phyloP scores from a whole-genome alignment of 2,888 invertebrate genomes.

The Hoplodrina ambigua region DNA sequence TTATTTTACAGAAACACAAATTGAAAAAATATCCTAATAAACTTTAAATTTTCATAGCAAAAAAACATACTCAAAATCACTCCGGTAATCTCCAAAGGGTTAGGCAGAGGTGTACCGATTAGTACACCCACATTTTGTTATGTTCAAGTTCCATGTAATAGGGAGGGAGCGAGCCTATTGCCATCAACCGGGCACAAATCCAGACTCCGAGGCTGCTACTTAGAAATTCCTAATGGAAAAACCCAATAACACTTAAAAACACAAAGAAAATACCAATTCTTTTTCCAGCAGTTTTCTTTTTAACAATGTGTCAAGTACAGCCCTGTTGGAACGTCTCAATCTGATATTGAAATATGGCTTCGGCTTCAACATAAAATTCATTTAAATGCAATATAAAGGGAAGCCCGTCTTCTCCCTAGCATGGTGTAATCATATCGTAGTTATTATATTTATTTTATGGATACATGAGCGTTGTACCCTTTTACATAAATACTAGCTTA shows the following conservation, averaged over 20 bases:
- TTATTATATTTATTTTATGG: constrained; percentile 18
- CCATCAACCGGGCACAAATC: too few species aligned
- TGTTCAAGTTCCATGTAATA: too few species aligned
- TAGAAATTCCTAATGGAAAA: too few species aligned
- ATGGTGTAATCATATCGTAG: constrained; percentile 33
- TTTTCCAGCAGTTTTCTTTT: too few species aligned
- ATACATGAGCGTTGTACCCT: background rate
- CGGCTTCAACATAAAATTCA: constrained; percentile 53
- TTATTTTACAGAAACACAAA: background rate
- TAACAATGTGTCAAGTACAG: constrained; percentile 24
- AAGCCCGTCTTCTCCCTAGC: constrained; percentile 23
- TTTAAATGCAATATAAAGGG: constrained; percentile 55
- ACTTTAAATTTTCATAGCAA: too few species aligned
- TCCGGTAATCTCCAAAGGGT: too few species aligned
- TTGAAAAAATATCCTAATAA: too few species aligned
- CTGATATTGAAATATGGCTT: constrained; percentile 62
- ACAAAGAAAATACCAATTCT: background rate
- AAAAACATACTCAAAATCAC: too few species aligned
- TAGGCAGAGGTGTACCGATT: too few species aligned
- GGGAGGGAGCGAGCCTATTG: too few species aligned
- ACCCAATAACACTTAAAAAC: background rate
- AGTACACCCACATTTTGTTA: too few species aligned
- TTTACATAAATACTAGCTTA: background rate
- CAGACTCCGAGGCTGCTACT: too few species aligned
- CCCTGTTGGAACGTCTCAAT: constrained; percentile 54